A percentile compares a stretch with the other conserved stretches of the same genome.
phyloP scores from a whole-genome alignment of 2,888 invertebrate genomes.

The Baccha elongata region DNA sequence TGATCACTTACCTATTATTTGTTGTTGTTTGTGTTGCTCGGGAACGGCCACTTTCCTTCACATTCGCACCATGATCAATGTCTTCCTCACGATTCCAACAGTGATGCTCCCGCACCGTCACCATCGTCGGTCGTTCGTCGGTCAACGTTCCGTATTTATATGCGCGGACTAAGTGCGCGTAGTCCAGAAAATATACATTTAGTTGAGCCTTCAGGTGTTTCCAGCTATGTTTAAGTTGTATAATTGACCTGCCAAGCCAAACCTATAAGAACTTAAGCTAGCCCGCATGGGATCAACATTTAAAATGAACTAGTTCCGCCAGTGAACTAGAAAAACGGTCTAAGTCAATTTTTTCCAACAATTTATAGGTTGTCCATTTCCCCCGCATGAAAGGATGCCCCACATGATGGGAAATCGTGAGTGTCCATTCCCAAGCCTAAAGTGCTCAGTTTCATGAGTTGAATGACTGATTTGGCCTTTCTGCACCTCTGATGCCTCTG shows the following conservation, averaged over 20 bases:
- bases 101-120: not conserved
- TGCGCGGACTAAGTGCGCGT: slow-evolving; percentile 7
- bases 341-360: slow-evolving; percentile 15
- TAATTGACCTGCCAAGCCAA: slow-evolving; percentile 33
- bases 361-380: slow-evolving; percentile 44
- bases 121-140: not conserved
- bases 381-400: slow-evolving; percentile 33
- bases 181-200: not conserved
- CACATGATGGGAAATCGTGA: slow-evolving; percentile 50
- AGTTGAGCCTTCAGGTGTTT: slow-evolving; percentile 25
- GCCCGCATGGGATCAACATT: slow-evolving; percentile 2
- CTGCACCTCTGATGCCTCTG: not conserved
- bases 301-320: slow-evolving; percentile 45
- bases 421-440: slow-evolving; percentile 49
- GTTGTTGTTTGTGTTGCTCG: slow-evolving; percentile 1
- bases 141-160: not conserved
- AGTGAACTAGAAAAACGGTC: slow-evolving; percentile 42
- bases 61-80: slow-evolving; percentile 63
- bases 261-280: slow-evolving; percentile 3
- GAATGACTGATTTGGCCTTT: slow-evolving; percentile 68
- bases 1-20: not conserved
- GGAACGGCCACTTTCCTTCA: slow-evolving; percentile 19
- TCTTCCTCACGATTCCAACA: slow-evolving; percentile 42
- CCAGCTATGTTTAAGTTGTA: not conserved
- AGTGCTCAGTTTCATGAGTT: slow-evolving; percentile 35